Percentiles rank a stretch among this genome's conserved stretches.
phyloP scores from a whole-genome alignment of 2,113 vertebrate species.

The Dromiciops gliroides region DNA sequence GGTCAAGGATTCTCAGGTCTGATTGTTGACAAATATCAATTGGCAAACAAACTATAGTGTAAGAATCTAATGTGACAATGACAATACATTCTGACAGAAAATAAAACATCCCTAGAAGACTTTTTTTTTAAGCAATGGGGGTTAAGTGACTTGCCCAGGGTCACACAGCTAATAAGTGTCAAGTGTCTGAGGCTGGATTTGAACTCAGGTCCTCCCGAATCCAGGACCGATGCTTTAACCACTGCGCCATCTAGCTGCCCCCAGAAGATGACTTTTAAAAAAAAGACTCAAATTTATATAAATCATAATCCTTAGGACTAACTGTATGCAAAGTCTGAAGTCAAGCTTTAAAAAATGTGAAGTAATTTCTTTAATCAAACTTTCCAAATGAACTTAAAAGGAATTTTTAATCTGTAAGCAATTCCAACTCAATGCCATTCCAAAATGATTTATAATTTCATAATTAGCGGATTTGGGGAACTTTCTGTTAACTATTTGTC shows the following conservation, averaged over 20 bases:
- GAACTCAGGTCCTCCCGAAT: too few species aligned
- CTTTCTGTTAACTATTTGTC: constrained; percentile 39
- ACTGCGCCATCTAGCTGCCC: too few species aligned
- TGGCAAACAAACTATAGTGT: not conserved
- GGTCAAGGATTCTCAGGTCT: not conserved
- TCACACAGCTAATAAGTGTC: too few species aligned
- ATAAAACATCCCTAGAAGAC: not conserved
- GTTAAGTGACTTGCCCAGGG: too few species aligned
- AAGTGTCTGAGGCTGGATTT: too few species aligned
- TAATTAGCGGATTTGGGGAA: not conserved
- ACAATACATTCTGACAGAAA: not conserved
- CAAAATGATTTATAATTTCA: not conserved
- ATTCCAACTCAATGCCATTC: constrained; percentile 44
- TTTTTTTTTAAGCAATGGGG: too few species aligned
- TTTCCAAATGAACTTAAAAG: constrained; percentile 22
- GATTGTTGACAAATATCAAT: not conserved
- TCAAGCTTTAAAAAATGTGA: constrained; percentile 43
- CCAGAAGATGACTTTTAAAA: not conserved
- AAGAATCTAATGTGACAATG: not conserved
- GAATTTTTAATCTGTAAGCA: constrained; percentile 19
- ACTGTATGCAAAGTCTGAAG: not conserved
- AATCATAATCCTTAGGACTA: constrained; percentile 47
- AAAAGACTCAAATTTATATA: not conserved
- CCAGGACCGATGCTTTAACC: too few species aligned
- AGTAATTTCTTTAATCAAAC: constrained; percentile 32